Evolutionary conservation across 2,797 vertebrate genomes (phyloP), one percentile per base, ranked within the genome.

Genomic region (Merluccius polli): DNA sequence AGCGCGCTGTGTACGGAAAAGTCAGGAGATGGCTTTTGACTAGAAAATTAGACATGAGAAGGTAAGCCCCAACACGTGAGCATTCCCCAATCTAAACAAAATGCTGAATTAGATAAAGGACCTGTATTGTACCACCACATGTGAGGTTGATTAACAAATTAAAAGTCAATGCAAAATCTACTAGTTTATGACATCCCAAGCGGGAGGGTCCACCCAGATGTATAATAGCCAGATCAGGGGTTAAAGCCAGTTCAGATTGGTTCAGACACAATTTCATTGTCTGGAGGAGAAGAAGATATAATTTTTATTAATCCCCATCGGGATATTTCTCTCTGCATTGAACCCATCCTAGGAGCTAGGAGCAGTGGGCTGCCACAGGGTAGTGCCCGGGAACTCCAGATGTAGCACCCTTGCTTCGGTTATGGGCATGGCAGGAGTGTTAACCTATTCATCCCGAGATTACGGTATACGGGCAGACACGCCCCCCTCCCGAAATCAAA

Each of bases 11-110:
- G 94, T 95, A 69, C 83, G 93, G 68, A 94, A 89, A 83, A 95
- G 94, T 89, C 93, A 94, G 82, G 94, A 94, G 79, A 93, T 92
- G 87, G 92, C 92, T 21, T 95, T 90, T 77, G 93, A 94, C 82
- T 93, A 87, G 82, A 24, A 13, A 27, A 9, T 75, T 27, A 68
- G 68, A 29, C 70, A 52, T 38, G 71, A 29, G n/a, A 70, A 21
- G 72, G 88, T 85, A 59, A 78, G 86, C 82, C 65, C 35, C 74
- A 15, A 10, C 24, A 63, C 13, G 16, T 52, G 44, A 52, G 24
- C 24, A 24, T 27, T 27, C 10, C 59, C 27, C 10, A 24, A 65
- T 65, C 59, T 11, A 27, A 27, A 27, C 59, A 27, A 3, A 1
- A 27, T 16, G 59, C 24, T 3, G 24, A 27, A 65, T 27, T 27